These are phyloP conservation scores for Drosophila azteca DNA, from an alignment of 1,140 invertebrate species.

Conservation along the genomic window DNA sequence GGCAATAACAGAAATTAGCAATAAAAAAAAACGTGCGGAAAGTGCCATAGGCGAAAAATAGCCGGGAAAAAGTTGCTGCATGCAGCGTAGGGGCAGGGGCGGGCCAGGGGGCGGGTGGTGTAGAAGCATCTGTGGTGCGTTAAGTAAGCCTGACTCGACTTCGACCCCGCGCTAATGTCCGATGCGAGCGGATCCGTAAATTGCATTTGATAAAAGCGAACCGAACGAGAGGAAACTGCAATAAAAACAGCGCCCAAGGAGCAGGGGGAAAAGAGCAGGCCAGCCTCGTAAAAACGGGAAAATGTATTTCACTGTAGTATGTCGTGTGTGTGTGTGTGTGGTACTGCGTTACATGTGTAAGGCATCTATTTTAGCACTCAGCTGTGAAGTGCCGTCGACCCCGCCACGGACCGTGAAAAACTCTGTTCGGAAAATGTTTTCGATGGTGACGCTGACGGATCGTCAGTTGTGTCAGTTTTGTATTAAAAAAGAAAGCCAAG, in stretches of 20 bases:
- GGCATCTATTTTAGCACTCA: constrained; percentile 51
- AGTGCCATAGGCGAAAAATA: constrained; percentile 57
- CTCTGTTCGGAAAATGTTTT: constrained; percentile 48
- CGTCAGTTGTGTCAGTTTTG: constrained; percentile 1
- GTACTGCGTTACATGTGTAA: constrained; percentile 46
- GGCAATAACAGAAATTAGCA: constrained; percentile 79
- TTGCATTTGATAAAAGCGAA: constrained; percentile 59
- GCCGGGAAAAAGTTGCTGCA: constrained; percentile 25
- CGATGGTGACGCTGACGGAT: constrained; percentile 15
- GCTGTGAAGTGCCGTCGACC: constrained; percentile 23
- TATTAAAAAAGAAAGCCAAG: constrained; percentile 50
- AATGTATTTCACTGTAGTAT: constrained; percentile 36
- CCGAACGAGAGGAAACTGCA: constrained; percentile 34
- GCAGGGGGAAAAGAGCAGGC: not conserved
- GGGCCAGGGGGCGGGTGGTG: not conserved
- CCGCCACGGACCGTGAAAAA: constrained; percentile 34
- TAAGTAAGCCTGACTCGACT: constrained; percentile 42
- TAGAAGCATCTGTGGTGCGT: constrained; percentile 27
- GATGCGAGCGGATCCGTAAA: constrained; percentile 49
- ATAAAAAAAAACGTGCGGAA: constrained; percentile 65
- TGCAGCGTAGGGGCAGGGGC: not conserved
- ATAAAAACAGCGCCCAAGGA: constrained; percentile 27
- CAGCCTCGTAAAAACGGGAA: constrained; percentile 38
- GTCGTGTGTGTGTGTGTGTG: constrained; percentile 9
- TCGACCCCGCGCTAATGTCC: constrained; percentile 40